A percentile compares a stretch with the other conserved stretches of the same genome.
Conservation (phyloP, 2,888 invertebrate species). For the Caenorhabditis zanzibari region DNA sequence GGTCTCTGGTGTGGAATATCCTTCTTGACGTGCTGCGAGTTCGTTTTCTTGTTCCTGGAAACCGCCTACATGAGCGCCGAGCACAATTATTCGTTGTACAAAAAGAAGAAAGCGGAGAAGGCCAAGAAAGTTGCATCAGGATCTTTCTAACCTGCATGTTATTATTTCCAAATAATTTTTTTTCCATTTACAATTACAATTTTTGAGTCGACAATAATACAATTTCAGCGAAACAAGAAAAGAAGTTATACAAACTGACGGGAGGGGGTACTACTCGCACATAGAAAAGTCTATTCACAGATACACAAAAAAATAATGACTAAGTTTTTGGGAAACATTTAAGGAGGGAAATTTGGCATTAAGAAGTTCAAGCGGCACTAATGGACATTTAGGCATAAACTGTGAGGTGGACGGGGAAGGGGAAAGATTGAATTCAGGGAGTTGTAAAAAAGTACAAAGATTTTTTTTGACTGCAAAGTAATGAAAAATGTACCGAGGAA, state of each 20-base stretch:
- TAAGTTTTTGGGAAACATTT: background rate
- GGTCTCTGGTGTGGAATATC: constrained; percentile 82
- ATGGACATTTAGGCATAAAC: constrained; percentile 6
- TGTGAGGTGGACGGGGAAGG: constrained; percentile 15
- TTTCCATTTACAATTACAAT: constrained; percentile 29
- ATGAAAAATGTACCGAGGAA: constrained; percentile 13
- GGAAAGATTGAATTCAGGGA: background rate
- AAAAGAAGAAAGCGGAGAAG: constrained; percentile 78
- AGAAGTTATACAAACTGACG: background rate
- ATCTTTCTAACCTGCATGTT: constrained; percentile 37
- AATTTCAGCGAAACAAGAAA: background rate
- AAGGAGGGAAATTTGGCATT: background rate
- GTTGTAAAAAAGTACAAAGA: constrained; percentile 23
- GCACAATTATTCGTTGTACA: constrained; percentile 76
- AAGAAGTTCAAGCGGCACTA: constrained; percentile 28
- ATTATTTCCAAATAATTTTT: constrained; percentile 18
- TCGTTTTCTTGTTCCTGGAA: constrained; percentile 78
- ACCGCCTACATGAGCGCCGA: constrained; percentile 79
- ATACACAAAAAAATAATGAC: background rate
- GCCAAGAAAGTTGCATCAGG: constrained; percentile 65
- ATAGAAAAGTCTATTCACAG: constrained; percentile 48
- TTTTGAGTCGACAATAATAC: background rate
- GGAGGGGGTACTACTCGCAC: constrained; percentile 22
- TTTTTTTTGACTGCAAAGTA: background rate
- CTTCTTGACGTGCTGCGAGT: constrained; percentile 81